Base-by-base conservation (phyloP, 2,888 invertebrate genomes). In the Heliconius aoede region DNA sequence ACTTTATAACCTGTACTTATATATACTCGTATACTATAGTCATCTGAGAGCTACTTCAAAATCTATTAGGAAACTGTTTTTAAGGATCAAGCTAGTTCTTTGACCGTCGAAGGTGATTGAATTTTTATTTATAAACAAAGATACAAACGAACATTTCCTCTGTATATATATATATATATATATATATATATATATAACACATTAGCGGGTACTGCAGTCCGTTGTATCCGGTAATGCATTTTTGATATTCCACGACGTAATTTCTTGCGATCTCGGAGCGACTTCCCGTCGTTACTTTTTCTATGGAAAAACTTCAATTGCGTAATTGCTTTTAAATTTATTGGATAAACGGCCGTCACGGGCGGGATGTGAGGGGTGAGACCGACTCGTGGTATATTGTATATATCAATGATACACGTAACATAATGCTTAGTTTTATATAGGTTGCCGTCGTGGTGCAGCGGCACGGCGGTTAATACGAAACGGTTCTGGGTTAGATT, bases 171-270 rank as follows among this genome's bases (percentile, higher is more conserved):
- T n/a, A n/a, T n/a, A n/a, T n/a, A n/a, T n/a, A n/a, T n/a, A n/a
- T n/a, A n/a, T n/a, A n/a, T n/a, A n/a, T n/a, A n/a, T n/a, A n/a
- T n/a, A n/a, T n/a, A n/a, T n/a, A n/a, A n/a, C n/a, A 30, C 30
- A 36, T 32, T 68, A 68, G 36, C 65, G 30, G 30, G 72, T 51
- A 76, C 67, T 68, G 61, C 15, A 73, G 62, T 68, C 64, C 13
- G 68, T 55, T 40, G 11, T 74, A 76, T 64, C 76, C 65, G 68
- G 78, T 80, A 80, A 82, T 80, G 80, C 80, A 78, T 78, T 72
- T 81, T 80, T 81, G 80, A 80, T 79, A 78, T 72, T 74, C 77
- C 72, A 32, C 55, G 28, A 51, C 62, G 72, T 76, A 74, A 61
- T 75, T 62, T 55, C 73, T 78, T 69, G 61, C 74, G 78, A 77